A percentile compares a stretch with the other conserved stretches of the same genome.
Evolutionary conservation across 2,113 vertebrate species (phyloP).

Genomic region (Ondatra zibethicus): DNA sequence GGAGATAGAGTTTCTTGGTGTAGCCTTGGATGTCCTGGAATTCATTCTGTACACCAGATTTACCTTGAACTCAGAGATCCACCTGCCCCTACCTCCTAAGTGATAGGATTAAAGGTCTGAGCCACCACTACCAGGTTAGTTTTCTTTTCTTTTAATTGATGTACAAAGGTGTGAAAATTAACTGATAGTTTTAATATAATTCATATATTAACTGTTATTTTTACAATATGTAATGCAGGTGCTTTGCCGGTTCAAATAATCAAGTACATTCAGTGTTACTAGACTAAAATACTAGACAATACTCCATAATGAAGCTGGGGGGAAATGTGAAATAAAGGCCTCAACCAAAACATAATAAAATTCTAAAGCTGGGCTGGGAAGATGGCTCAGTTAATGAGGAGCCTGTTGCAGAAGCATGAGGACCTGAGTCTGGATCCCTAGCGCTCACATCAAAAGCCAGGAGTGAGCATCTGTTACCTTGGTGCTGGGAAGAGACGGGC

Average conservation of each 20-base stretch:
- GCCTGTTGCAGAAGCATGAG: background rate
- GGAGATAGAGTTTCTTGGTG: background rate
- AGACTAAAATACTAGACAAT: conserved; percentile 43
- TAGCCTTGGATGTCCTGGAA: background rate
- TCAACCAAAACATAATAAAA: conserved; percentile 14
- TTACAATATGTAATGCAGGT: background rate
- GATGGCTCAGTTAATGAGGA: background rate
- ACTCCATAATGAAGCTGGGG: background rate
- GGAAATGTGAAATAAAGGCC: conserved; percentile 5
- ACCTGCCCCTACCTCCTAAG: background rate
- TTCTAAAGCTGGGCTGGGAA: background rate
- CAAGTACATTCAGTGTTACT: background rate
- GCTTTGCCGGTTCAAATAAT: background rate
- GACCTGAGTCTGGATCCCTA: background rate
- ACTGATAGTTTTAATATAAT: background rate
- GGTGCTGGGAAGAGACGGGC: background rate
- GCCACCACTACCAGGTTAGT: background rate
- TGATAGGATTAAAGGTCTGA: background rate
- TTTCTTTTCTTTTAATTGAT: background rate
- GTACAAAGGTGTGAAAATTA: background rate
- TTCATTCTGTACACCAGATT: background rate
- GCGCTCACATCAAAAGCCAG: background rate
- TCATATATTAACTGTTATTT: background rate
- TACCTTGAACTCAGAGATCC: background rate
- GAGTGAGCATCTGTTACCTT: too few relatives aligned